Conservation (phyloP, 2,113 vertebrate species). For the Oreochromis niloticus region DNA sequence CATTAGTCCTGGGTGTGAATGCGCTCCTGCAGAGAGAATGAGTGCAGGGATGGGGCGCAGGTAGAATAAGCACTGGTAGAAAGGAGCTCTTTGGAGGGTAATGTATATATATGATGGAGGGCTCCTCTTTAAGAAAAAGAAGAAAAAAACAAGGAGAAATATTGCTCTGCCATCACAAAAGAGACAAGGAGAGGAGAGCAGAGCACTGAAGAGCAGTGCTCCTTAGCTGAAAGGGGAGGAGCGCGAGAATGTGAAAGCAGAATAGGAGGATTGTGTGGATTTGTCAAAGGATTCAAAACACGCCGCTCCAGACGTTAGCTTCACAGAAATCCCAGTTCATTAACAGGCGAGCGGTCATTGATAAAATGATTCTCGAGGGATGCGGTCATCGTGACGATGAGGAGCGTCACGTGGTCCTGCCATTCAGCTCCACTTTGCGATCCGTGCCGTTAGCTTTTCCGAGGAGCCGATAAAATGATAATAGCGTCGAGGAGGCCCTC, state of each 20-base stretch:
- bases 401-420: neutral
- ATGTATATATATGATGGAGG: conserved; percentile 15
- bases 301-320: neutral
- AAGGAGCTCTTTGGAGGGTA: neutral
- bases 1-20: conserved; percentile 18
- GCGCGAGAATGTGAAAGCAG: neutral
- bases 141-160: neutral
- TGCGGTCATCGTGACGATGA: neutral
- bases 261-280: conserved; percentile 1
- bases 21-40: neutral
- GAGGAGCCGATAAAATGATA: conserved; percentile 40
- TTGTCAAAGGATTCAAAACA: conserved; percentile 1
- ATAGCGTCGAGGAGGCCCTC: conserved; percentile 35
- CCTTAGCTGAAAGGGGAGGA: neutral
- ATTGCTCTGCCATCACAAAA: neutral
- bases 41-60: neutral
- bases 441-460: conserved; percentile 46
- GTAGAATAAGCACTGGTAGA: neutral
- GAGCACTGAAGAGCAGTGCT: neutral
- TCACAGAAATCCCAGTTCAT: conserved; percentile 24
- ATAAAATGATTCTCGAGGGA: conserved; percentile 3
- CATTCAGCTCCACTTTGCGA: conserved; percentile 25
- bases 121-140: neutral
- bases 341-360: neutral
- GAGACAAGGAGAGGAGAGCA: conserved; percentile 10